A percentile compares a stretch with the other conserved stretches of the same genome.
Evolutionary conservation across 30 jellyfish, hydroid and myxozoan genomes (phyloP).

Genomic region (Hydra vulgaris): DNA sequence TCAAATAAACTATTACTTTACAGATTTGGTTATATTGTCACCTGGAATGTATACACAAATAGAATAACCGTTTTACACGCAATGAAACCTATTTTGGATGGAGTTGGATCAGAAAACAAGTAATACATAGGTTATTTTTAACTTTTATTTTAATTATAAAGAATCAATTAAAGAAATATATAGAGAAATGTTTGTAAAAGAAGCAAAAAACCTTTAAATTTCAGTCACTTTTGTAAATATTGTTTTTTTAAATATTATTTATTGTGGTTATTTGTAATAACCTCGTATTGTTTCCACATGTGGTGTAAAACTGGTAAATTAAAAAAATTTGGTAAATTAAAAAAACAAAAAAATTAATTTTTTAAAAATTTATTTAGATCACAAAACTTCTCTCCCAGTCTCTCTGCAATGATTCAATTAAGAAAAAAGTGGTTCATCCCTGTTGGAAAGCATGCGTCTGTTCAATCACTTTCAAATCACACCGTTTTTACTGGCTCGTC

Average conservation of each 20-base stretch:
- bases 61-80: slow-evolving; percentile 30
- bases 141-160: no score
- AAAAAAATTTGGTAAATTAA: no score
- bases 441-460: slow-evolving; percentile 17
- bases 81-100: slow-evolving; percentile 38
- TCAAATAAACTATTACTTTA: slow-evolving; percentile 24
- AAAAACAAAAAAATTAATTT: no score
- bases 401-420: slow-evolving; percentile 42
- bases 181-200: no score
- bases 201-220: no score
- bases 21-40: slow-evolving; percentile 42
- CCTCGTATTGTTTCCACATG: no score
- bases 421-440: slow-evolving; percentile 56
- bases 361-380: slow-evolving; percentile 22
- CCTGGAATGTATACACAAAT: slow-evolving; percentile 59
- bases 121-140: no score
- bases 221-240: no score
- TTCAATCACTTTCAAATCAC: slow-evolving; percentile 53
- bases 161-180: no score
- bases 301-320: no score
- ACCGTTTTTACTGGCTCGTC: slow-evolving; percentile 61
- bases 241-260: no score
- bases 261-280: not conserved
- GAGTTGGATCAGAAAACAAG: slow-evolving; percentile 49
- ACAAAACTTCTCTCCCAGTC: slow-evolving; percentile 49